Evolutionary conservation across 2,888 invertebrate genomes (phyloP).

Genomic region (Caenorhabditis sp.): DNA sequence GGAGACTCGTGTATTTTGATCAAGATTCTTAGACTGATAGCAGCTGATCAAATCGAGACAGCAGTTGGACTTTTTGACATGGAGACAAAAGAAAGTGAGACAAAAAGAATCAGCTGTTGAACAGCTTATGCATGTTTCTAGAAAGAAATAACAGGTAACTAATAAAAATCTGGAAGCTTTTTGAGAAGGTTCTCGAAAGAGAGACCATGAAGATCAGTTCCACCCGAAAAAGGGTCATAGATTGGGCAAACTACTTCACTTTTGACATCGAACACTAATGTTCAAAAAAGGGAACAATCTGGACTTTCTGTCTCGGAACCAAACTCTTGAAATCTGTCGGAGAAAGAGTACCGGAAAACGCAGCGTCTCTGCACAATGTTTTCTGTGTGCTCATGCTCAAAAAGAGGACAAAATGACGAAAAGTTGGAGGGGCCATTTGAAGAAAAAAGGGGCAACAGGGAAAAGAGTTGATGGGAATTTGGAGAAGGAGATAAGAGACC

Average conservation of each 20-base stretch:
- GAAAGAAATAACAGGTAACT: neutral
- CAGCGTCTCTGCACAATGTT: constrained; percentile 26
- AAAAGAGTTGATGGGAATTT: constrained; percentile 33
- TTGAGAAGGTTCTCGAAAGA: neutral
- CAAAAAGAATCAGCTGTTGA: neutral
- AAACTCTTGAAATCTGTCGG: constrained; percentile 31
- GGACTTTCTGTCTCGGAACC: neutral
- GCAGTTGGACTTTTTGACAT: constrained; percentile 21
- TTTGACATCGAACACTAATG: constrained; percentile 10
- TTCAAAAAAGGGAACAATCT: constrained; percentile 30
- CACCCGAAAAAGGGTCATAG: no score
- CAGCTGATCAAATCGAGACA: constrained; percentile 14
- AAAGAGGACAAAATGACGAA: constrained; percentile 13
- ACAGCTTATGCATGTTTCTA: neutral
- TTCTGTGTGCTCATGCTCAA: constrained; percentile 40
- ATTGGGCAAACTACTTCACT: neutral
- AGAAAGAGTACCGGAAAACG: constrained; percentile 20
- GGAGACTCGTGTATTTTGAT: neutral
- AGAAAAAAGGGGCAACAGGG: constrained; percentile 1
- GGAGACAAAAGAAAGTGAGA: neutral
- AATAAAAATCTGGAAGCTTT: neutral
- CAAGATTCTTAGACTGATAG: neutral
- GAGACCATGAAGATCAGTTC: no score
- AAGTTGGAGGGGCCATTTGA: constrained; percentile 11
- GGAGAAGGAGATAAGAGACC: constrained; percentile 1